A percentile compares a stretch with the other conserved stretches of the same genome.
These are phyloP conservation scores for Syritta pipiens DNA, from an alignment of 2,888 invertebrate species.

Conservation along the genomic window DNA sequence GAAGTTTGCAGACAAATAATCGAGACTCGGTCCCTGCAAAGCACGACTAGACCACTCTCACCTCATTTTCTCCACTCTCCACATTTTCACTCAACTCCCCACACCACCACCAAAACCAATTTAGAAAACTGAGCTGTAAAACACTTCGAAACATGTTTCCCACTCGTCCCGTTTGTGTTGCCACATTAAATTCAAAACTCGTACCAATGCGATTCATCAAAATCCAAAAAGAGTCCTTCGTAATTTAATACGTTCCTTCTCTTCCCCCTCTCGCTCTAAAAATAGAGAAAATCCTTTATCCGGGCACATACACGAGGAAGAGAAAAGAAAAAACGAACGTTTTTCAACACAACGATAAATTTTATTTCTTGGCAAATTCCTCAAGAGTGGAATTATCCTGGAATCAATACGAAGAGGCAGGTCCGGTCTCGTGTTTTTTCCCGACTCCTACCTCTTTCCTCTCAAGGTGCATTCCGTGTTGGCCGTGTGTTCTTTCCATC, in stretches of 20 bases:
- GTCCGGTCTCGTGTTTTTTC: too few species aligned
- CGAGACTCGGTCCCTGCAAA: too few species aligned
- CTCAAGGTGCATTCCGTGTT: constrained; percentile 50
- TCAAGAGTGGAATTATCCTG: constrained; percentile 30
- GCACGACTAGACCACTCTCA: too few species aligned
- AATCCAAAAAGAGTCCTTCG: constrained; percentile 65
- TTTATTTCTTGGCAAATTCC: constrained; percentile 59
- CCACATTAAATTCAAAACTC: constrained; percentile 57
- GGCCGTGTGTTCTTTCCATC: neutral
- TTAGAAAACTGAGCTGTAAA: too few species aligned
- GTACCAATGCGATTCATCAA: constrained; percentile 67
- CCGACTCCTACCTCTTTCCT: too few species aligned
- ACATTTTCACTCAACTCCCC: too few species aligned
- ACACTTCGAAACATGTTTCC: neutral
- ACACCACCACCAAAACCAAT: too few species aligned
- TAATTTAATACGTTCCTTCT: constrained; percentile 49
- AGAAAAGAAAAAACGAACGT: neutral
- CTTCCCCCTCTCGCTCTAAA: neutral
- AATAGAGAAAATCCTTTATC: too few species aligned
- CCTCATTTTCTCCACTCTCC: too few species aligned
- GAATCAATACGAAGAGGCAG: constrained; percentile 59
- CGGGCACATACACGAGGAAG: neutral
- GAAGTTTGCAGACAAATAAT: too few species aligned
- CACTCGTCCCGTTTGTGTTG: neutral
- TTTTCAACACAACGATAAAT: constrained; percentile 57